Base-by-base conservation (phyloP, 2,113 vertebrate species). In the Emydura subglobosa region DNA sequence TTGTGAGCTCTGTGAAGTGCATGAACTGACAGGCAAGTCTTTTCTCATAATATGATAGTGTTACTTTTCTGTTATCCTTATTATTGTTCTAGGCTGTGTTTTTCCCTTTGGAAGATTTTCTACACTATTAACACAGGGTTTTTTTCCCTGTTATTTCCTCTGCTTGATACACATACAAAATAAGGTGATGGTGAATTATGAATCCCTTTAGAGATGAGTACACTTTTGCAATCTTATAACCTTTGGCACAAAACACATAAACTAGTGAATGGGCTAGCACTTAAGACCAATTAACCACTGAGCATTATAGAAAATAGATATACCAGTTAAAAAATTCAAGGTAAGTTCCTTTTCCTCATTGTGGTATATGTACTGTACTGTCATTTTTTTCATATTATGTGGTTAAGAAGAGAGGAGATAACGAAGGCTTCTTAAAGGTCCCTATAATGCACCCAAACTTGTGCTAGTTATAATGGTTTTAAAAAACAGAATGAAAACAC, bases 241-340 rank as follows among this genome's bases (percentile, higher is more conserved):
- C 96, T 98, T 97, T 98, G 98, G 93, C 97, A 97, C n/a, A 91
- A 96, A 98, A 96, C 81, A 97, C 93, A 97, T 94, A 95, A 86
- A 79, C 82, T 91, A 91, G 96, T 96, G 96, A 97, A 97, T 97
- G 96, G 97, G 94, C 94, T 94, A 96, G 97, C 96, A 97, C 97
- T 97, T 98, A 95, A 95, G 96, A 96, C 92, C 96, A 93, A 97
- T 98, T 98, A 95, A 87, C 97, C 91, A 59, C 82, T 92, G 95
- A 97, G 91, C 93, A 96, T 98, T 98, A 94, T 34, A 97, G 97
- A 98, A 98, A 98, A 98, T 97, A 97, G 95, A 88, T 97, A 97
- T 97, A 96, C 81, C 87, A 87, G 87, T 80, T 97, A 85, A 97
- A 97, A 97, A 97, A 97, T 96, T 92, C 95, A 90, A 97, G 97